Evolutionary conservation across 2,888 invertebrate species (phyloP).

Genomic region (Meiosimyza platycephala): DNA sequence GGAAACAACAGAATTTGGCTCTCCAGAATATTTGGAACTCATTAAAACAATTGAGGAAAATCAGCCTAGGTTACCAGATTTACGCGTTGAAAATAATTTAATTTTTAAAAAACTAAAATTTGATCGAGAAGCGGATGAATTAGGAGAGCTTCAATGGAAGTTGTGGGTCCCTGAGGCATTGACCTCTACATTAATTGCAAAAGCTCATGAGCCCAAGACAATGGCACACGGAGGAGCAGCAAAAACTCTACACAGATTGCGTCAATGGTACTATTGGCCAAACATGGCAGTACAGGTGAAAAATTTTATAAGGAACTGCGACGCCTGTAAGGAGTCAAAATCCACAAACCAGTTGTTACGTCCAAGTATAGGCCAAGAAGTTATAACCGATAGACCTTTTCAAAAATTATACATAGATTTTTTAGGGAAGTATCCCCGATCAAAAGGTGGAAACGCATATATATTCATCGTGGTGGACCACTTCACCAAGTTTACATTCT

Average conservation of each 20-base stretch:
- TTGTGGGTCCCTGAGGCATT: slow-evolving; percentile 3
- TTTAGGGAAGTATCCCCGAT: slow-evolving; percentile 39
- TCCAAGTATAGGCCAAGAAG: background rate
- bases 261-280: slow-evolving; percentile 44
- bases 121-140: background rate
- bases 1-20: background rate
- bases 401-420: slow-evolving; percentile 38
- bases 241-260: slow-evolving; percentile 36
- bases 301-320: slow-evolving; percentile 28
- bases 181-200: background rate
- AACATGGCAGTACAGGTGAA: slow-evolving; percentile 39
- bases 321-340: slow-evolving; percentile 31
- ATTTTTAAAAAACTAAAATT: slow-evolving; percentile 2
- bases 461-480: slow-evolving; percentile 42
- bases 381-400: slow-evolving; percentile 39
- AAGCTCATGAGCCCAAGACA: slow-evolving; percentile 4
- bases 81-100: slow-evolving; percentile 10
- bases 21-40: background rate
- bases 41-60: background rate
- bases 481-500: slow-evolving; percentile 40
- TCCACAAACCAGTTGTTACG: background rate
- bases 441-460: background rate
- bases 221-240: slow-evolving; percentile 28
- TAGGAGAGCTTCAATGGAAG: slow-evolving; percentile 18
- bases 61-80: slow-evolving; percentile 17